phyloP scores from a whole-genome alignment of 2,797 vertebrate genomes.

The Tapirus indicus region DNA sequence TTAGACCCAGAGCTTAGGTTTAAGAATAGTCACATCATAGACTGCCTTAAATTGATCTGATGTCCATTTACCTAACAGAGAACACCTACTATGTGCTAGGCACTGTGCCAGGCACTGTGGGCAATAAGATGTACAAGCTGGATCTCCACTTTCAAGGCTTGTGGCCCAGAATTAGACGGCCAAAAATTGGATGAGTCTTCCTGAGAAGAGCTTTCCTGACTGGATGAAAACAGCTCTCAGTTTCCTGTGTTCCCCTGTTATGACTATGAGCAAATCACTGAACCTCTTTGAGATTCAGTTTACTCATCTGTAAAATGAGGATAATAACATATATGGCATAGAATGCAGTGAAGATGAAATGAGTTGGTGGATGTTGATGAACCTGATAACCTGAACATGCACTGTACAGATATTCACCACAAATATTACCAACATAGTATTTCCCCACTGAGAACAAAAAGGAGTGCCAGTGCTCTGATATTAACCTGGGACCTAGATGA shows the following conservation, averaged over 20 bases:
- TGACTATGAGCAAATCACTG: not conserved
- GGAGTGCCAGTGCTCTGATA: not conserved
- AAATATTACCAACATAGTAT: not conserved
- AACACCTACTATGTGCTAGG: not conserved
- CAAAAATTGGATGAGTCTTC: not conserved
- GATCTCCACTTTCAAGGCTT: not conserved
- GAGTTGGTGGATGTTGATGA: not conserved
- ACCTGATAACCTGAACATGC: not conserved
- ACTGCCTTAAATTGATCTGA: not conserved
- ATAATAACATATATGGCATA: not conserved
- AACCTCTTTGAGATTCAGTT: not conserved
- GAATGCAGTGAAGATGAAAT: not conserved
- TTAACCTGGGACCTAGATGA: not conserved
- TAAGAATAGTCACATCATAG: not conserved
- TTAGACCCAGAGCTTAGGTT: not conserved
- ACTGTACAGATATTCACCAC: not conserved
- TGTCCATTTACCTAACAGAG: not conserved
- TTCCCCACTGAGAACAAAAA: not conserved
- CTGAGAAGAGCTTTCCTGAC: not conserved
- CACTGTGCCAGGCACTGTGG: not conserved
- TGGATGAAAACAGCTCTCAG: not conserved
- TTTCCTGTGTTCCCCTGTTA: not conserved
- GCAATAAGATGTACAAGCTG: not conserved
- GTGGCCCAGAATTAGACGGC: not conserved
- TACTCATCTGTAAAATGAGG: not conserved